A percentile compares a stretch with the other conserved stretches of the same genome.
Evolutionary conservation across 2,797 vertebrate species (phyloP).

Genomic region (Scolopax bukidnonensis): DNA sequence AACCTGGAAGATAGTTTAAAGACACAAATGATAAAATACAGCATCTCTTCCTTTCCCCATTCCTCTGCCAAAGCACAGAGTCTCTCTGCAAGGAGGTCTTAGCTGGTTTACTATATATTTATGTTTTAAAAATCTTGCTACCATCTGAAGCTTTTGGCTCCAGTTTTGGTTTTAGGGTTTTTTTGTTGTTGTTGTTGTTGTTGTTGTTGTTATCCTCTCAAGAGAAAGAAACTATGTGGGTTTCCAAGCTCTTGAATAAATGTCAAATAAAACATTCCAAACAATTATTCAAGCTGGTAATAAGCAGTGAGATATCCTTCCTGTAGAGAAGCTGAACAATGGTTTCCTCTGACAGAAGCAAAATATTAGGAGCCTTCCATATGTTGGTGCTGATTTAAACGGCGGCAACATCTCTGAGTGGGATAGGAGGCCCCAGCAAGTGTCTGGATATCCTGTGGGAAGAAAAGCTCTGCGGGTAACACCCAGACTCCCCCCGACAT

Average conservation of each 20-base stretch:
- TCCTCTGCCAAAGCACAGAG: neutral
- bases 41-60: neutral
- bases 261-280: slow-evolving; percentile 51
- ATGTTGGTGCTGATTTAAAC: slow-evolving; percentile 1
- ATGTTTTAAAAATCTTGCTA: neutral
- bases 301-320: slow-evolving; percentile 64
- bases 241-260: slow-evolving; percentile 38
- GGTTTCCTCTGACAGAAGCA: slow-evolving; percentile 53
- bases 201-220: neutral
- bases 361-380: slow-evolving; percentile 38
- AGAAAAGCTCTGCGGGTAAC: neutral
- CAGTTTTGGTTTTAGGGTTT: neutral
- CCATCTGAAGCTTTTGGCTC: slow-evolving; percentile 9
- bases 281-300: slow-evolving; percentile 54
- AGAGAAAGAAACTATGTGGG: neutral
- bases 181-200: neutral
- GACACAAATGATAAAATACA: neutral
- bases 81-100: neutral
- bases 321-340: slow-evolving; percentile 61
- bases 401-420: neutral
- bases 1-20: neutral
- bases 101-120: neutral
- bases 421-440: slow-evolving; percentile 20
- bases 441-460: slow-evolving; percentile 41
- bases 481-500: neutral